phyloP scores from a whole-genome alignment of 2,888 invertebrate genomes.

The Ephialtes manifestator region DNA sequence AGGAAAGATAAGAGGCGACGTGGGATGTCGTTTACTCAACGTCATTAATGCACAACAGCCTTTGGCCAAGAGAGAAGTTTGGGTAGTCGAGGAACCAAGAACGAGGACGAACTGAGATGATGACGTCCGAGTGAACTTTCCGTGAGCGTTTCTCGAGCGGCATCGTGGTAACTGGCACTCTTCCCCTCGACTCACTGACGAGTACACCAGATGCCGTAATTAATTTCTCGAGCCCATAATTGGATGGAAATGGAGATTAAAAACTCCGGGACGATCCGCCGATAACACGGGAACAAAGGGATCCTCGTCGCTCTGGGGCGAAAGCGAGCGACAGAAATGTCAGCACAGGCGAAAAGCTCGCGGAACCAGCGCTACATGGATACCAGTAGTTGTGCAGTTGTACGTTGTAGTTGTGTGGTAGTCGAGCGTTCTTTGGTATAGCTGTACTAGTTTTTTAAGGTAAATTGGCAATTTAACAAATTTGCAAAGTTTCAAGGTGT shows the following conservation, averaged over 20 bases:
- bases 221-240: conserved; percentile 81
- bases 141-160: conserved; percentile 33
- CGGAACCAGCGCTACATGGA: not conserved
- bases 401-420: conserved; percentile 23
- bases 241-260: conserved; percentile 84
- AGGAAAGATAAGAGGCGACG: not conserved
- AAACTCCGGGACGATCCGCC: conserved; percentile 77
- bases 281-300: conserved; percentile 67
- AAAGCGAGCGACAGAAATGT: conserved; percentile 65
- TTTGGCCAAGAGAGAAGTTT: conserved; percentile 8
- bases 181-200: conserved; percentile 24
- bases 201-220: conserved; percentile 77
- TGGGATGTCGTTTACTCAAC: conserved; percentile 6
- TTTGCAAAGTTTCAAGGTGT: conserved; percentile 81
- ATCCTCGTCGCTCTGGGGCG: conserved; percentile 40
- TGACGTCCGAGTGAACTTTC: conserved; percentile 61
- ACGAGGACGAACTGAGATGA: conserved; percentile 10
- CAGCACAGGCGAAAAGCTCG: conserved; percentile 43
- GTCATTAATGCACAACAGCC: conserved; percentile 4
- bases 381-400: conserved; percentile 28
- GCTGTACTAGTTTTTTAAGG: conserved; percentile 81
- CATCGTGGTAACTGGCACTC: conserved; percentile 51
- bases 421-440: conserved; percentile 55
- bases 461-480: conserved; percentile 85
- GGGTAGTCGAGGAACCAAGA: not conserved